phyloP scores from a whole-genome alignment of 1,140 invertebrate genomes.

The Drosophila sp. region DNA sequence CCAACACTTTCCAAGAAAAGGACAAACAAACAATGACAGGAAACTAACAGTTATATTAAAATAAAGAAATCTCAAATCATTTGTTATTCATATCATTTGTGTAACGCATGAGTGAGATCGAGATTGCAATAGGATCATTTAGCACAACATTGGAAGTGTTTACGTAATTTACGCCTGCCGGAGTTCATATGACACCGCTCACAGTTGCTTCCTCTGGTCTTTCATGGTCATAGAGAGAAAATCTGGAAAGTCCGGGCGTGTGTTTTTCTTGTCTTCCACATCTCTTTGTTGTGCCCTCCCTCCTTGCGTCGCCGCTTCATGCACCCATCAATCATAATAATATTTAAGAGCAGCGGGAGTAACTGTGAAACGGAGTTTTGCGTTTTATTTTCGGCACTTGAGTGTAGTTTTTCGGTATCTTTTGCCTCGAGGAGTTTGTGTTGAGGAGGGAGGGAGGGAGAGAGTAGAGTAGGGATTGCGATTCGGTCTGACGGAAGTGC shows the following conservation, averaged over 20 bases:
- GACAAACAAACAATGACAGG: too few species aligned
- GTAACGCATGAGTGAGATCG: too few species aligned
- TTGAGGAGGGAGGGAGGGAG: too few species aligned
- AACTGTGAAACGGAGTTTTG: constrained; percentile 51
- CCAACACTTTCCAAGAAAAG: too few species aligned
- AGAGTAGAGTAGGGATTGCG: neutral
- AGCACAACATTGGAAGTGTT: too few species aligned
- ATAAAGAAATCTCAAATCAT: too few species aligned
- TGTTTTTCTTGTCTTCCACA: constrained; percentile 21
- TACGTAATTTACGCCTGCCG: constrained; percentile 44
- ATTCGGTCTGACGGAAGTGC: constrained; percentile 50
- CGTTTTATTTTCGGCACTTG: constrained; percentile 72
- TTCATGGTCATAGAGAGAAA: constrained; percentile 24
- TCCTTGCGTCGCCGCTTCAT: constrained; percentile 27
- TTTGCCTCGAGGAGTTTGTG: constrained; percentile 14
- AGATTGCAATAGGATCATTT: too few species aligned
- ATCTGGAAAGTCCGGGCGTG: constrained; percentile 9
- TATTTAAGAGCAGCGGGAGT: constrained; percentile 41
- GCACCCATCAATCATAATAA: constrained; percentile 72
- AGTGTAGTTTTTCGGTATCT: constrained; percentile 48
- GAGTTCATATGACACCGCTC: constrained; percentile 32
- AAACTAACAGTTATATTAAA: too few species aligned
- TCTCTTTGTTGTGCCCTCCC: constrained; percentile 15
- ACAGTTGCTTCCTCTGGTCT: too few species aligned
- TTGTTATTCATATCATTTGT: too few species aligned